Evolutionary conservation across 2,888 invertebrate genomes (phyloP).

Genomic region (Blera fallax): DNA sequence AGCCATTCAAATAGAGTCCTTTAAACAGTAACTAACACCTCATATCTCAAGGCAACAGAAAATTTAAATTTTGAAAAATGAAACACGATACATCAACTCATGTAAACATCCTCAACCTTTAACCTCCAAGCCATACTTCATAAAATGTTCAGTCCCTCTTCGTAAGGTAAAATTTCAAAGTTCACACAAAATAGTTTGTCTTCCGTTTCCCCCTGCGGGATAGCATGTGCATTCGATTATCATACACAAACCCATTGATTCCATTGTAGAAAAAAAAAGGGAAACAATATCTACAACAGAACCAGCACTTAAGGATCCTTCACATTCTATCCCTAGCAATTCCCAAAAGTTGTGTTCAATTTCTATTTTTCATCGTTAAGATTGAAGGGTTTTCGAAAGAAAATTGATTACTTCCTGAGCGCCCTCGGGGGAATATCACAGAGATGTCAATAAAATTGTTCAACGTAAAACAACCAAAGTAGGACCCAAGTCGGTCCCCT

Average conservation of each 20-base stretch:
- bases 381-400: slow-evolving; percentile 22
- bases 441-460: slow-evolving; percentile 1
- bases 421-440: neutral
- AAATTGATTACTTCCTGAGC: slow-evolving; percentile 59
- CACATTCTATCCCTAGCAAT: slow-evolving; percentile 4
- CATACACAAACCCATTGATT: slow-evolving; percentile 3
- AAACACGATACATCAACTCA: no score
- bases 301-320: slow-evolving; percentile 24
- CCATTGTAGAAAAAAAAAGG: neutral
- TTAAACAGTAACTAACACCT: no score
- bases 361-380: neutral
- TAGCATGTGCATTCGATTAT: slow-evolving; percentile 23
- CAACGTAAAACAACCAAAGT: neutral
- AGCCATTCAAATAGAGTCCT: no score
- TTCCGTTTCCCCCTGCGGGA: neutral
- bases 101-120: no score
- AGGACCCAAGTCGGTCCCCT: neutral
- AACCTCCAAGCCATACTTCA: neutral
- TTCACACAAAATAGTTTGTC: neutral
- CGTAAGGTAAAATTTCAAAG: neutral
- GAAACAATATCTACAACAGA: neutral
- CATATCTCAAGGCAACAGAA: no score
- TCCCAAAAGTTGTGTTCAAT: slow-evolving; percentile 55
- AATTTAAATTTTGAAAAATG: no score
- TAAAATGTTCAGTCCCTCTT: neutral